A percentile compares a stretch with the other conserved stretches of the same genome.
These are phyloP conservation scores for Bursaphelenchus okinawaensis DNA, from an alignment of 2,888 invertebrate genomes.

Conservation along the genomic window DNA sequence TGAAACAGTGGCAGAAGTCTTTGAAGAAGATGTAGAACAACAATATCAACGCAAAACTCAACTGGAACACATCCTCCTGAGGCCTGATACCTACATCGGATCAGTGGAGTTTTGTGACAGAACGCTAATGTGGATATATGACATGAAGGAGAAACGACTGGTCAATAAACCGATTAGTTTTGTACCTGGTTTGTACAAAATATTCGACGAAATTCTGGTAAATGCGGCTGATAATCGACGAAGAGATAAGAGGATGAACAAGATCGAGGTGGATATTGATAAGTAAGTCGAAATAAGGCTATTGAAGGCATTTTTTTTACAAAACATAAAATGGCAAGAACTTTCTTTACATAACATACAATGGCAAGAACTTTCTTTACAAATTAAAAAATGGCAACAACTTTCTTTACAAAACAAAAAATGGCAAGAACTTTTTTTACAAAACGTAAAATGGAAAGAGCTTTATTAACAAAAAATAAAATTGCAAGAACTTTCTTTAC, in stretches of 20 bases:
- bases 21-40: conserved; percentile 70
- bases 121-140: conserved; percentile 82
- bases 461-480: no score
- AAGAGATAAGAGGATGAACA: conserved; percentile 52
- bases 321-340: no score
- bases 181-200: conserved; percentile 96
- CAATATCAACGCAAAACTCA: conserved; percentile 98
- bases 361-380: no score
- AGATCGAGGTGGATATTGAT: conserved; percentile 68
- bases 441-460: no score
- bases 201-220: conserved; percentile 95
- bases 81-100: conserved; percentile 98
- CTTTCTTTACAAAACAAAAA: no score
- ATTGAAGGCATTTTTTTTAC: conserved; percentile 3
- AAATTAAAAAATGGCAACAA: no score
- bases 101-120: conserved; percentile 60
- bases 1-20: neutral
- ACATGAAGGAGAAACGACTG: conserved; percentile 71
- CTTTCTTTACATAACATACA: no score
- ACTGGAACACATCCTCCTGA: conserved; percentile 88
- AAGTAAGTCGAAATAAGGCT: conserved; percentile 39
- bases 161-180: conserved; percentile 78
- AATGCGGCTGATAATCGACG: conserved; percentile 64
- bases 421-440: no score
- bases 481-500: no score